Evolutionary conservation across 2,888 invertebrate species (phyloP).

Genomic region (Diarsia mendica): DNA sequence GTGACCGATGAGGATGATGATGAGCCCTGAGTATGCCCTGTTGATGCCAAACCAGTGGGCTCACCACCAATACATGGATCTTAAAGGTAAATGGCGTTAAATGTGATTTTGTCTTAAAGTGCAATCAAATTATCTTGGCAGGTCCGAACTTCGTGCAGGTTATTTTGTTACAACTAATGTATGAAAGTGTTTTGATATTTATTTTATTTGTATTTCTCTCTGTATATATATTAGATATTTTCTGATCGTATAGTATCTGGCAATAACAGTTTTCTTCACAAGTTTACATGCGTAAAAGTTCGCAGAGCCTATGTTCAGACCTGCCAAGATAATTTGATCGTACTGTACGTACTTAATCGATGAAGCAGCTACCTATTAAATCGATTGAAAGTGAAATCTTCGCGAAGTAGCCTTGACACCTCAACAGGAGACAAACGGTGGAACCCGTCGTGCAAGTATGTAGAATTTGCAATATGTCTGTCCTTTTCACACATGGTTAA

Average conservation of each 20-base stretch:
- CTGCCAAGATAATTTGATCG: too few species aligned
- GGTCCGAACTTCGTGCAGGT: too few species aligned
- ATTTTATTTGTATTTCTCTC: too few species aligned
- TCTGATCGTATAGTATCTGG: too few species aligned
- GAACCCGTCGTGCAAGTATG: conserved; percentile 40
- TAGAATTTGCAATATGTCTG: conserved; percentile 19
- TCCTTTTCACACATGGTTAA: conserved; percentile 19
- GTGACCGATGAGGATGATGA: too few species aligned
- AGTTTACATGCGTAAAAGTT: too few species aligned
- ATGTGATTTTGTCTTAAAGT: background rate
- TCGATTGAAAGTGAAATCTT: conserved; percentile 58
- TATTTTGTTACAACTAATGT: too few species aligned
- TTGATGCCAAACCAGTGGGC: background rate
- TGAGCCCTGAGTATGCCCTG: background rate
- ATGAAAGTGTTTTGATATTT: too few species aligned
- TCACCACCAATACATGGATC: background rate
- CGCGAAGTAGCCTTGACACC: conserved; percentile 46
- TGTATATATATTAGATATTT: too few species aligned
- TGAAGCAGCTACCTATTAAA: conserved; percentile 16
- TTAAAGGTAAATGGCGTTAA: background rate
- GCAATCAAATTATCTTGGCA: too few species aligned
- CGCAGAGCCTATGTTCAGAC: too few species aligned
- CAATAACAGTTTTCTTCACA: too few species aligned
- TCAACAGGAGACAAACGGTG: conserved; percentile 14
- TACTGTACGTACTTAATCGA: conserved; percentile 16